Percentiles rank a stretch among this genome's conserved stretches.
These are phyloP conservation scores for Euzophera pinguis DNA, from an alignment of 2,888 invertebrate genomes.

Conservation along the genomic window DNA sequence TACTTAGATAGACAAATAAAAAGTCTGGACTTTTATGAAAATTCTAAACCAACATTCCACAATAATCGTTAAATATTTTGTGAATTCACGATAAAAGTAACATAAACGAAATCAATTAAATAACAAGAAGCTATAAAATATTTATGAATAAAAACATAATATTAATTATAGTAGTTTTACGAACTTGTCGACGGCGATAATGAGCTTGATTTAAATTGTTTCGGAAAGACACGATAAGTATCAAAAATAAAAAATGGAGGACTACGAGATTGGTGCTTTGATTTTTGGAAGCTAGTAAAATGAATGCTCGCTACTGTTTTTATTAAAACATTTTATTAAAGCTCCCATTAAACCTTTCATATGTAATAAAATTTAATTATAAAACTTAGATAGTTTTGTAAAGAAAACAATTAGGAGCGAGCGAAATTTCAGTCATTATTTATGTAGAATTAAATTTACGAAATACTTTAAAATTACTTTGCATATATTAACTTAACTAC, in stretches of 20 bases:
- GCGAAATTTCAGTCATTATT: no score
- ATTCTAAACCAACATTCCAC: neutral
- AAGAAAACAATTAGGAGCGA: no score
- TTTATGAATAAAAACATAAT: conserved; percentile 14
- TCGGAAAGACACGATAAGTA: conserved; percentile 21
- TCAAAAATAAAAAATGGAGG: conserved; percentile 23
- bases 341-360: neutral
- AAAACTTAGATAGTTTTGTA: no score
- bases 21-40: no score
- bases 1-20: no score
- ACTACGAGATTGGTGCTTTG: conserved; percentile 29
- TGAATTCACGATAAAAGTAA: neutral
- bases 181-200: conserved; percentile 11
- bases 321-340: conserved; percentile 13
- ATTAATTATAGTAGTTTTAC: conserved; percentile 6
- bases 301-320: conserved; percentile 43
- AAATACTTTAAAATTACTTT: no score
- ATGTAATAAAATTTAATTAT: neutral
- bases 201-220: conserved; percentile 27
- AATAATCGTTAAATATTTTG: neutral
- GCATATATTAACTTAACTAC: no score
- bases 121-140: conserved; percentile 7
- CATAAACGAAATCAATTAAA: conserved; percentile 6
- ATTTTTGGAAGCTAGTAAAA: conserved; percentile 33
- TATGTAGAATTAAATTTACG: no score